These are phyloP conservation scores for Willisornis vidua DNA, from an alignment of 2,113 vertebrate species.

Conservation along the genomic window DNA sequence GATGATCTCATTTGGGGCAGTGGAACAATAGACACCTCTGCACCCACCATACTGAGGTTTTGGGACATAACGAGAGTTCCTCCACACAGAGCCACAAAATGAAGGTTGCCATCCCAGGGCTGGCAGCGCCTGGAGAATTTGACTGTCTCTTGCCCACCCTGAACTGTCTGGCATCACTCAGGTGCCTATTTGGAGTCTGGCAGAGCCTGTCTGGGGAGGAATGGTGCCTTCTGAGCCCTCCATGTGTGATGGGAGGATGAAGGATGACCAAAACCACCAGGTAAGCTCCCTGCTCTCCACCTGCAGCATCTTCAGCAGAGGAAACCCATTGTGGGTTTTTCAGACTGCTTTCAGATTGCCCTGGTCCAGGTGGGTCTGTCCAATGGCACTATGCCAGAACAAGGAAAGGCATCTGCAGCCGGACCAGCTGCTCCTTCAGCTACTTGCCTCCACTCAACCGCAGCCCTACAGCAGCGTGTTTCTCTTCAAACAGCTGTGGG, in stretches of 20 bases:
- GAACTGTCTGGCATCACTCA: rapidly evolving
- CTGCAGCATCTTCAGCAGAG: not conserved
- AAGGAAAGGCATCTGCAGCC: rapidly evolving
- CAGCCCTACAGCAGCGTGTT: rapidly evolving
- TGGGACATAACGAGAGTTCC: not conserved
- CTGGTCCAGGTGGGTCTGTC: not conserved
- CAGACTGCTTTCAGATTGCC: not conserved
- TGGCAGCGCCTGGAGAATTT: not conserved
- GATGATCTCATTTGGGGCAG: not conserved
- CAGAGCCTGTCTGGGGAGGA: not conserved
- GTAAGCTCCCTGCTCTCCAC: not conserved
- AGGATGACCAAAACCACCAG: too few relatives aligned
- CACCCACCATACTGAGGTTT: rapidly evolving
- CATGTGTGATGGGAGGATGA: not conserved
- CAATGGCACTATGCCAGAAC: rapidly evolving
- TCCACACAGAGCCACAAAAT: not conserved
- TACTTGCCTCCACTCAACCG: rapidly evolving
- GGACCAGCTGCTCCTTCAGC: not conserved
- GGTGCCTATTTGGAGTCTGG: rapidly evolving
- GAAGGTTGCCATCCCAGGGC: rapidly evolving
- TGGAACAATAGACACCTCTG: rapidly evolving
- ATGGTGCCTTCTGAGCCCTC: not conserved
- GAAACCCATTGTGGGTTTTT: not conserved
- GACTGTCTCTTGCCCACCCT: rapidly evolving
- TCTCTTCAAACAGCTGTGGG: not conserved